phyloP scores from a whole-genome alignment of 2,888 invertebrate genomes.

The Alcis repandata region DNA sequence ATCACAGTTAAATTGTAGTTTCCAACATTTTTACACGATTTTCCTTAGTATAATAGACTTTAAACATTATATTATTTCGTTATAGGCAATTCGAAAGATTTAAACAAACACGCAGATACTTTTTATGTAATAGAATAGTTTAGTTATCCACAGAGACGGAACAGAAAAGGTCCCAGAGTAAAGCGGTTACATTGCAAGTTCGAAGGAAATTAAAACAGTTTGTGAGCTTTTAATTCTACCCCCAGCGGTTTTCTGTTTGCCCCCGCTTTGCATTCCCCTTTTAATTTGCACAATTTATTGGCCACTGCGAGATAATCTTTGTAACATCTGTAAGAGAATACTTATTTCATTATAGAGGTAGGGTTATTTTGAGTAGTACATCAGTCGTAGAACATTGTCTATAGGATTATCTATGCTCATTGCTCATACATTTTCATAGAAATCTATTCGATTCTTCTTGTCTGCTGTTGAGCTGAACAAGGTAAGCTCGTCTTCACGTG shows the following conservation, averaged over 20 bases:
- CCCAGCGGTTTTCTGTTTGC: conserved; percentile 22
- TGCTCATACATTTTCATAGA: no score
- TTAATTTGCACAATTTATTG: conserved; percentile 36
- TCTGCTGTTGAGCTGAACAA: no score
- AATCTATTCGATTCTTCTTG: no score
- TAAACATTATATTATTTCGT: no score
- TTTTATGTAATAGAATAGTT: background rate
- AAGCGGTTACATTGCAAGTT: conserved; percentile 27
- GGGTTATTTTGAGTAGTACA: background rate
- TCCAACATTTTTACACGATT: no score
- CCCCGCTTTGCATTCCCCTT: conserved; percentile 26
- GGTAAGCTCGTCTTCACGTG: no score
- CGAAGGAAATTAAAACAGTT: conserved; percentile 33
- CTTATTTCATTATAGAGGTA: no score
- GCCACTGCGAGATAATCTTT: background rate
- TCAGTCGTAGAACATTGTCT: no score
- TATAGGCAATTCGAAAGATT: no score
- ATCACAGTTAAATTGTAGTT: no score
- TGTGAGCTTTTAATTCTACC: conserved; percentile 34
- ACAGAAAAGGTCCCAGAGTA: conserved; percentile 12
- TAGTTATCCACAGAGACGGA: conserved; percentile 6
- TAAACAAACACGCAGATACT: background rate
- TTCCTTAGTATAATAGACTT: no score
- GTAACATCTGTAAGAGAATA: background rate
- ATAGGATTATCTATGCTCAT: no score